Evolutionary conservation across 1,140 invertebrate species (phyloP), one percentile per base, ranked within the genome.

Genomic region (Mya arenaria): DNA sequence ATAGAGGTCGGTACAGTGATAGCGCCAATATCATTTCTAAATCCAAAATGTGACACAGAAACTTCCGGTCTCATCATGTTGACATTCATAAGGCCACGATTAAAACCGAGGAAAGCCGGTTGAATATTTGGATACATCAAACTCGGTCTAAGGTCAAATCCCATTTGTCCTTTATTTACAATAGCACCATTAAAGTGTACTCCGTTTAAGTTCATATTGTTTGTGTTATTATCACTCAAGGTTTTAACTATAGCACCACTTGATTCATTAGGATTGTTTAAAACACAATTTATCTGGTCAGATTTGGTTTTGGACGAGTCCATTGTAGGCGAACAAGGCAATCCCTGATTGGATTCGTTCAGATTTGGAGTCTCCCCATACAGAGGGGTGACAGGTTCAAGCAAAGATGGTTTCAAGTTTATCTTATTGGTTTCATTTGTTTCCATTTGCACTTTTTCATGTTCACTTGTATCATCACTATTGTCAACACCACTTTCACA

Each of bases 351-450:
- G n/a, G 55, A 80, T 71, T 80, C 77, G 37, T 66, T 71, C 25
- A 80, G 23, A 60, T 80, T 80, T 0, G 77, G 77, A 3, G 77
- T 80, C 63, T 80, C 63, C 15, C 77, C 77, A 71, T 80, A 80
- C n/a, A 71, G 36, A 17, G 77, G 77, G 2, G 77, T 80, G 5
- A 60, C n/a, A 6, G 77, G 77, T 41, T 80, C 77, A 60, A 56
- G 66, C 17, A 68, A 56, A 4, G 75, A 65, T 28, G 5, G 36
- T 23, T 41, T 44, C 66, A 55, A 56, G 17, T 55, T n/a, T 10
- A 44, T 44, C 32, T 36, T 48, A n/a, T 62, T 56, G 19, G 41
- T 75, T 41, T 75, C 71, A 19, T 23, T 32, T n/a, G 60, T 58
- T 19, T 4, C 19, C 10, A 23, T 32, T 32, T 34, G 32, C 17